Evolutionary conservation across 1,140 invertebrate genomes (phyloP), one percentile per base, ranked within the genome.

Genomic region (Pseudomyrmex flavicornis): DNA sequence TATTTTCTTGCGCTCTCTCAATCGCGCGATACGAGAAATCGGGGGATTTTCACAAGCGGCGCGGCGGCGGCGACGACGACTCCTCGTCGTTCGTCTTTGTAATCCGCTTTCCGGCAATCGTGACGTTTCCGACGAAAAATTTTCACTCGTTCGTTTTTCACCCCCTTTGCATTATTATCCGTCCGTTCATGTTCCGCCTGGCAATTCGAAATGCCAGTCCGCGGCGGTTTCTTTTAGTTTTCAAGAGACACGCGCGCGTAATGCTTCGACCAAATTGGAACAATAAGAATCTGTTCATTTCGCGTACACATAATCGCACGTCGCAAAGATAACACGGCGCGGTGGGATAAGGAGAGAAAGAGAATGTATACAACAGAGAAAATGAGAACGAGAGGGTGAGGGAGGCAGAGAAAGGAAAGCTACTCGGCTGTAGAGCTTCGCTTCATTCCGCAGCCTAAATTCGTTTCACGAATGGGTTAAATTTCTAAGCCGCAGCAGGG

Each of bases 401-500:
- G 22, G 62, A 56, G 72, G 17, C 17, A 54, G 52, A 46, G 22
- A 48, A 26, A 48, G 15, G 54, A 12, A 48, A 20, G 52, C 52
- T 17, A 59, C 44, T 79, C 54, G 76, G 10, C 35, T 80, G 44
- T 80, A 22, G 65, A 72, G 76, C 66, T 80, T 80, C 68, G 66
- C 76, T 70, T 72, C 66, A 72, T 80, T 72, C 69, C 84, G 82
- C 17, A 62, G 66, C 44, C 26, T 62, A 69, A 85, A 76, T 80
- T 76, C 82, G 82, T 80, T 74, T 76, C 56, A 69, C 82, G 50
- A 22, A 83, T 76, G 82, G 62, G 73, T 44, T 66, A 52, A 83
- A 72, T 88, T 85, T 84, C 59, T 70, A 76, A 75, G 68, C 70
- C 75, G 52, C 72, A 85, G 68, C 59, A 83, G 69, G 72, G 86